Evolutionary conservation across 53 echinoderm and acorn worm species (phyloP), one percentile per base, ranked within the genome.

Genomic region (Paelopatides confundens): DNA sequence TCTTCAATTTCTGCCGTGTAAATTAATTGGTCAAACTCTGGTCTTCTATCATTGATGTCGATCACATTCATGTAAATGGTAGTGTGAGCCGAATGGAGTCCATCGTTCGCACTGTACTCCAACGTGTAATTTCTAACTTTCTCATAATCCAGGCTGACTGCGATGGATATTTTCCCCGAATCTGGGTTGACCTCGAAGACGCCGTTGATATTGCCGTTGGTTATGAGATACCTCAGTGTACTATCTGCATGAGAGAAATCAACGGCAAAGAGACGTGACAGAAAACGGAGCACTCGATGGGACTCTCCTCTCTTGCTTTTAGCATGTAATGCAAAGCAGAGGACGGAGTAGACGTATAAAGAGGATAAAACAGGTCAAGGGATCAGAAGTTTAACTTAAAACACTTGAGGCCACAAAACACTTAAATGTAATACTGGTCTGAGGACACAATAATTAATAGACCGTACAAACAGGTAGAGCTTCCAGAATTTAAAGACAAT

Each of bases 101-200:
- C 98, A 31, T 98, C 98, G 39, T 92, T 95, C 62, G 95, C 98
- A 30, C 92, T 84, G 87, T 95, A 98, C 62, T 86, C 62, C 27
- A 98, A 62, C 23, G 50, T 36, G 74, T 95, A 98, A 10, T 77
- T 76, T 6, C 66, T 62, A 69, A 77, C 49, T 18, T 88, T 81
- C 87, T 98, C 98, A 66, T 86, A 98, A 81, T 98, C 95, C 77
- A 98, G 86, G 21, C 90, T 77, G 3, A 92, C 86, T n/a, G 95
- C 92, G 15, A 95, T 87, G 34, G 64, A 69, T 46, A 98, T 95
- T 31, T 51, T 32, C 2, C 98, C 98, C 0, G 90, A 79, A 31
- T 88, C 63, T 1, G 94, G 89, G 39, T 90, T 82, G 27, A 98
- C 98, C 23, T 92, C 89, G 54, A 98, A 98, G 3, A 88, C 95